Conservation (phyloP, 2,797 vertebrate genomes). For the Peromyscus eremicus region DNA sequence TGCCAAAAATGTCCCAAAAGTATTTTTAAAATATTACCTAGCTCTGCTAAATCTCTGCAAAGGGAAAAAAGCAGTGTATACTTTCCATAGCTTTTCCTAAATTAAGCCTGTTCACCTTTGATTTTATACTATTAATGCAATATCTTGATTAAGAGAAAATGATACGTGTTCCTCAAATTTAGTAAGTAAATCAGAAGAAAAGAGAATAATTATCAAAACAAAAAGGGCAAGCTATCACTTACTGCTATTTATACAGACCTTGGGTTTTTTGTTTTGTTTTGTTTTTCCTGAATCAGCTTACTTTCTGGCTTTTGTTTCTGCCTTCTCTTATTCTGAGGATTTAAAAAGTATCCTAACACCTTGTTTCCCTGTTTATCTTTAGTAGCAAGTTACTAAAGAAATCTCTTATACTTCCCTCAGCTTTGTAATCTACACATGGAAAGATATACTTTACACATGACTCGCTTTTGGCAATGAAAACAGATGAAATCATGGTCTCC, state of each 20-base stretch:
- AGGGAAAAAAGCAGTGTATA: conserved; percentile 33
- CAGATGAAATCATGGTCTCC: conserved; percentile 42
- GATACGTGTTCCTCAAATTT: conserved; percentile 44
- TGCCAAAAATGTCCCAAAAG: conserved; percentile 34
- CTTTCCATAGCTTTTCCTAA: conserved; percentile 48
- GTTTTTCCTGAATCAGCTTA: conserved; percentile 50
- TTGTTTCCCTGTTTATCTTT: conserved; percentile 37
- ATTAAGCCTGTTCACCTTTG: conserved; percentile 18
- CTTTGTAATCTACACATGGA: conserved; percentile 36
- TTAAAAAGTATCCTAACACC: conserved; percentile 22
- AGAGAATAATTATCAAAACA: conserved; percentile 49
- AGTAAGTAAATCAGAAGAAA: conserved; percentile 59
- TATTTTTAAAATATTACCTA: conserved; percentile 46
- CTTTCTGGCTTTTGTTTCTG: conserved; percentile 15
- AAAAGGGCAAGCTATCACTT: conserved; percentile 27
- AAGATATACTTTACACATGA: background rate
- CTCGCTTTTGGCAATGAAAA: conserved; percentile 45
- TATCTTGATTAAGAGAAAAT: background rate
- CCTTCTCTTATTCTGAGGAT: conserved; percentile 52
- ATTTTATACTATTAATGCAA: conserved; percentile 45
- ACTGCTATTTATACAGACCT: background rate
- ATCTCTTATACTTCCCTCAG: conserved; percentile 11
- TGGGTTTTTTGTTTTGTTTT: background rate
- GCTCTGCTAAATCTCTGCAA: conserved; percentile 55
- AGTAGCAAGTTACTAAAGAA: conserved; percentile 47